Base-by-base conservation (phyloP, 2,888 invertebrate species). In the Hanleya hanleyi region DNA sequence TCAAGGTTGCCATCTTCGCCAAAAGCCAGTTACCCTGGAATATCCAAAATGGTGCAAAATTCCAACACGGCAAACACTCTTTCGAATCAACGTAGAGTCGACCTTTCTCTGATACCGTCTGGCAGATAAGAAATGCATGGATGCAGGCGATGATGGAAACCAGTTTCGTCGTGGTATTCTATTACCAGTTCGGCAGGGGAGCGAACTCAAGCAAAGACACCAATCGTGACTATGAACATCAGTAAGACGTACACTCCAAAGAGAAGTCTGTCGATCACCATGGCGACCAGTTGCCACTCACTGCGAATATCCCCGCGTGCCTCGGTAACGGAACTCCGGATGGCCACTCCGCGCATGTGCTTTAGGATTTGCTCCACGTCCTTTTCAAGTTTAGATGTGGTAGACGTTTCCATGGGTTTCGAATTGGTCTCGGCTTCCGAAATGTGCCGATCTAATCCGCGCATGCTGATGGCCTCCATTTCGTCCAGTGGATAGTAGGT, bases 231-330 rank as follows among this genome's bases (percentile, higher is more conserved):
- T 62, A 87, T 77, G 36, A 86, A 80, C 71, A 86, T 85, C 51
- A 83, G 76, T 41, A 85, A 49, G 33, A 79, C 62, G 73, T 87
- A 88, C 12, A 87, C 67, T 66, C 86, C 80, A 64, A 84, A 84
- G 70, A 87, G 73, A 7, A 87, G 75, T 47, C 88, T 76, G 75
- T 88, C 88, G 35, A 87, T 69, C 15, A 91, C 91, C 5, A 87
- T 75, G 1, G 85, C 86, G 50, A 87, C 84, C 76, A 86, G 85
- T 47, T 83, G 83, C 88, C 88, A 88, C 70, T 88, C 87, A 38
- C 78, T 81, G 29, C 79, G 69, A 36, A 82, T 78, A 33, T 85
- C 85, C 29, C 76, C 69, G 32, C 82, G 71, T 6, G 81, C 78
- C 51, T 84, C 83, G n/a, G 69, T 64, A 9, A 79, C 79, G 18